Evolutionary conservation across 1,140 invertebrate genomes (phyloP).

Genomic region (Apis cerana): DNA sequence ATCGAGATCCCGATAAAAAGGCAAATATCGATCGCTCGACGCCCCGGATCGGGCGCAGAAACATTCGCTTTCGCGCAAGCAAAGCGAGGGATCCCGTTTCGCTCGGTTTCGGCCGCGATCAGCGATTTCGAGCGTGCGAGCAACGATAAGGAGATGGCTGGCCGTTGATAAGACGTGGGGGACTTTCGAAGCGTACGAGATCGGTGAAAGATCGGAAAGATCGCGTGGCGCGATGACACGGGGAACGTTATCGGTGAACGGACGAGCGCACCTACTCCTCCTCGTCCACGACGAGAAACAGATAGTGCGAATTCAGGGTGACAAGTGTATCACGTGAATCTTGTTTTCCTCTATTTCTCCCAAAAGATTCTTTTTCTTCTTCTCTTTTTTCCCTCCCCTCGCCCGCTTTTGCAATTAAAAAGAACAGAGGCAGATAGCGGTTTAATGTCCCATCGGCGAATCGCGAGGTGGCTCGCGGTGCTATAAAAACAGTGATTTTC

Average conservation of each 20-base stretch:
- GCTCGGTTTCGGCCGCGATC: constrained; percentile 23
- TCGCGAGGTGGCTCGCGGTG: no score
- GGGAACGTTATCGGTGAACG: not conserved
- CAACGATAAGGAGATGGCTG: constrained; percentile 63
- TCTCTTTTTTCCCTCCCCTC: no score
- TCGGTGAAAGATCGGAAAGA: not conserved
- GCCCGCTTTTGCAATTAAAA: not conserved
- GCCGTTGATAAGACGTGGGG: constrained; percentile 60
- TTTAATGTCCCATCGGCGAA: no score
- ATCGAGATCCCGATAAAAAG: no score
- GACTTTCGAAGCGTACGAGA: constrained; percentile 31
- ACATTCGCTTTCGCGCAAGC: not conserved
- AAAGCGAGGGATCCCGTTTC: not conserved
- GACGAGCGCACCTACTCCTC: not conserved
- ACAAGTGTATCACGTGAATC: not conserved
- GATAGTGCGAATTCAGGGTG: not conserved
- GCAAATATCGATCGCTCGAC: no score
- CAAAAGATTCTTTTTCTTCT: not conserved
- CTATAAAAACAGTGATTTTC: no score
- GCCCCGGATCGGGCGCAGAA: not conserved
- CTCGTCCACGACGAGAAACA: not conserved
- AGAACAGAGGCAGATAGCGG: no score
- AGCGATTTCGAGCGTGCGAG: constrained; percentile 52
- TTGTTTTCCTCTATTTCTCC: not conserved
- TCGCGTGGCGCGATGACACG: not conserved